Base-by-base conservation (phyloP, 2,113 vertebrate genomes). In the Limanda limanda region DNA sequence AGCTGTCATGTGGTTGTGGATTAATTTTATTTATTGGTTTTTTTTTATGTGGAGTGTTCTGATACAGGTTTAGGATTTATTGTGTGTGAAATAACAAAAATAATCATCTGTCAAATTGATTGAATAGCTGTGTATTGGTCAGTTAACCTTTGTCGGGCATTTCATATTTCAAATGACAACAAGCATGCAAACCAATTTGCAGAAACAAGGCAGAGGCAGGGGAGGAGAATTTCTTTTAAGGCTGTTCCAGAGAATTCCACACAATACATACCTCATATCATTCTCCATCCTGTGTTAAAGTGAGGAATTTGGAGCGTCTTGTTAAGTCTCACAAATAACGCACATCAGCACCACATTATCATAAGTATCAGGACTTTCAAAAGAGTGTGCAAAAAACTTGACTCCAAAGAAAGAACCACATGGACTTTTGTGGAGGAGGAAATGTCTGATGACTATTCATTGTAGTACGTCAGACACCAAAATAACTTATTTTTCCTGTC, bases 1-100 rank as follows among this genome's bases (percentile, higher is more conserved):
- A 59, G 54, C 58, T 61, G 56, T 57, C 57, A 55, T 62, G 45
- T 51, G 35, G 52, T 58, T 60, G 45, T 65, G 65, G 37, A 66
- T 42, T 11, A 3, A 2, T 40, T 40, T 13, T 12, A 13, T 13
- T 13, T 2, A 12, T 40, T 10, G 37, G 10, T 40, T 40, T 37
- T 40, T 12, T 42, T 13, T 42, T 13, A 42, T 12, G 40, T 42
- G 40, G 11, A 42, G 40, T 12, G 40, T 42, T 31, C 40, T 42
- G 40, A 42, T 42, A 42, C 40, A 51, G 47, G 15, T 51, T 18
- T 6, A 17, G 18, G 47, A 51, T 51, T 51, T 51, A 51, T 51
- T 17, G 47, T 51, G 47, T 20, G 47, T 51, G 47, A 18, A 18
- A 51, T 51, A 51, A 51, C 47, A 51, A 20, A 17, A 51, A 20